Base-by-base conservation (phyloP, 2,113 vertebrate genomes). In the Theristicus caerulescens region DNA sequence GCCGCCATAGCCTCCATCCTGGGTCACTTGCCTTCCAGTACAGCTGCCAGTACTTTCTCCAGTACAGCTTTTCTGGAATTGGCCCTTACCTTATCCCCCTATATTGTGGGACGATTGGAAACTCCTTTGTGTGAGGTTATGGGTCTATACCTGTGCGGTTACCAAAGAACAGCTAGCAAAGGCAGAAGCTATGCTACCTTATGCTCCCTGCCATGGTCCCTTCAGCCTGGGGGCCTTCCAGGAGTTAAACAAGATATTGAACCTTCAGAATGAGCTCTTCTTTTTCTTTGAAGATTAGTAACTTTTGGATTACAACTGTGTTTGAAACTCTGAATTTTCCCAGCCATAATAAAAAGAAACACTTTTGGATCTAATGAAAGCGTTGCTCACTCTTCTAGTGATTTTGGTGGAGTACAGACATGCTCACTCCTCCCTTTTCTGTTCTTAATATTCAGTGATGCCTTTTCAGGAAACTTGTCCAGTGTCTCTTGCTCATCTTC, bases 31-130 rank as follows among this genome's bases (percentile, higher is more conserved):
- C 19, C n/a, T 91, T 34, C 20, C 3, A 38, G 38, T 38, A 38
- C 38, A 38, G 38, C 38, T 38, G 38, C 38, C 38, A 38, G 38
- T 38, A 2, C 29, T 44, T 91, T 16, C 7, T 81, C 31, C 54
- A 34, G 24, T 26, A 57, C 12, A 80, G 18, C 7, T 47, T 44
- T 46, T 44, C 44, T 52, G 20, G 27, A 80, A 4, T 12, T 36
- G 9, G 4, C 16, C 15, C 15, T 69, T 70, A 34, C 55, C 4
- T 59, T 79, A 25, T 15, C 8, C 10, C 7, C 36, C 16, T 25
- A 0, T 36, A 14, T 20, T 65, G 16, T 25, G 54, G 13, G 10
- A 0, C 2, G 8, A 49, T 9, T 36, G 24, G 31, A 36, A 54
- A 36, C 24, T 62, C 5, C 5, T 7, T 31, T 61, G 22, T 76